phyloP scores from a whole-genome alignment of 2,888 invertebrate species.

The Abscondita cerata region DNA sequence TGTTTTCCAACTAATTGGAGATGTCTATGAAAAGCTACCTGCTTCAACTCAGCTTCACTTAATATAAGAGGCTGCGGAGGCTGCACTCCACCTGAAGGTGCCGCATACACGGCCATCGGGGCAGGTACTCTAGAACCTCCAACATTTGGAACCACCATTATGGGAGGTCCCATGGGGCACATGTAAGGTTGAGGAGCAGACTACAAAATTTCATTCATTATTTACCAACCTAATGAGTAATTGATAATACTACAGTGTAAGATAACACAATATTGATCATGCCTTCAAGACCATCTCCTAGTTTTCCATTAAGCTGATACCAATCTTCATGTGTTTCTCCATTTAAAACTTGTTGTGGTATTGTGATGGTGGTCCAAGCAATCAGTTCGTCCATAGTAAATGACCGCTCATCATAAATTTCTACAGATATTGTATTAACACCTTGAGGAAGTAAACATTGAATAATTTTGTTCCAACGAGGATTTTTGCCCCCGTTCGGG shows the following conservation, averaged over 20 bases:
- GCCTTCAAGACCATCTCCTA: constrained; percentile 94
- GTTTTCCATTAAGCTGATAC: constrained; percentile 92
- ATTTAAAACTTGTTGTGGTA: constrained; percentile 82
- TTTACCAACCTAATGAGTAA: too few relatives aligned
- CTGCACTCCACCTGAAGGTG: constrained; percentile 46
- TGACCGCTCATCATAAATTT: constrained; percentile 96
- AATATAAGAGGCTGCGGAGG: constrained; percentile 51
- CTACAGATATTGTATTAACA: constrained; percentile 86
- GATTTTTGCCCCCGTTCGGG: constrained; percentile 93
- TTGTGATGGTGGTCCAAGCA: constrained; percentile 90
- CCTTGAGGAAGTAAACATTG: constrained; percentile 89
- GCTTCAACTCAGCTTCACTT: constrained; percentile 70
- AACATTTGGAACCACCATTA: constrained; percentile 74
- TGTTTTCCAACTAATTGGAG: too few relatives aligned
- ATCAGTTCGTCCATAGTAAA: constrained; percentile 96
- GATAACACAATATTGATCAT: constrained; percentile 90
- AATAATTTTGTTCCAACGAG: constrained; percentile 95
- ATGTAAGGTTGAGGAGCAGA: constrained; percentile 60
- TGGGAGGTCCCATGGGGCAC: constrained; percentile 63
- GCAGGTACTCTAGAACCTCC: constrained; percentile 61
- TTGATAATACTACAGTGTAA: constrained; percentile 75
- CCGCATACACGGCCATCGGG: constrained; percentile 60
- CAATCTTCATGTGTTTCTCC: constrained; percentile 95
- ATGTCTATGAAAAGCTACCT: too few relatives aligned
- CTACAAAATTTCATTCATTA: constrained; percentile 39